Percentiles rank a stretch among this genome's conserved stretches.
Conservation (phyloP, 2,113 vertebrate species). For the Carassius auratus region DNA sequence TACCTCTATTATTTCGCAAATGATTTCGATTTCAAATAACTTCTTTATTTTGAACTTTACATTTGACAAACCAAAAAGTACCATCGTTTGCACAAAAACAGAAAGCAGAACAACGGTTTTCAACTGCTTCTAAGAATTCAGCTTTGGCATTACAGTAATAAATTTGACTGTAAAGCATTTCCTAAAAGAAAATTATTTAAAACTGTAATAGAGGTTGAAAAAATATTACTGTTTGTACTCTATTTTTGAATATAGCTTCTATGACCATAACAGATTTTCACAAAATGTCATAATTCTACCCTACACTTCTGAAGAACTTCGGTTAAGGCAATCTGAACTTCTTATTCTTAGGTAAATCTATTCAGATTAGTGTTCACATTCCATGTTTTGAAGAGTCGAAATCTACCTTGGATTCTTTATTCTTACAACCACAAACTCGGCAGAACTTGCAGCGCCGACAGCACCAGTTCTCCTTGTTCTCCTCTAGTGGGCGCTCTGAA, state of each 20-base stretch:
- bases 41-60: too few species aligned
- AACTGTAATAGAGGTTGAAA: not conserved
- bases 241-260: not conserved
- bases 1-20: too few species aligned
- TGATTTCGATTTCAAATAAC: too few species aligned
- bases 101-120: too few species aligned
- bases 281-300: not conserved
- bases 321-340: too few species aligned
- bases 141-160: too few species aligned
- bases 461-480: constrained; percentile 91
- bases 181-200: too few species aligned
- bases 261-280: not conserved
- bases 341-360: too few species aligned
- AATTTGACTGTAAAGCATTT: too few species aligned
- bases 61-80: too few species aligned
- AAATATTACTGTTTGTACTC: not conserved
- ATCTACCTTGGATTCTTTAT: constrained; percentile 82
- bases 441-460: constrained; percentile 91
- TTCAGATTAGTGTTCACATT: not conserved
- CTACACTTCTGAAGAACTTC: not conserved
- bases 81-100: too few species aligned
- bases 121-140: too few species aligned
- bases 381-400: not conserved
- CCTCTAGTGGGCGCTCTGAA: constrained; percentile 80
- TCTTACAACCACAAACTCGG: constrained; percentile 86